Conservation (phyloP, 2,797 vertebrate species). For the Platalea minor region DNA sequence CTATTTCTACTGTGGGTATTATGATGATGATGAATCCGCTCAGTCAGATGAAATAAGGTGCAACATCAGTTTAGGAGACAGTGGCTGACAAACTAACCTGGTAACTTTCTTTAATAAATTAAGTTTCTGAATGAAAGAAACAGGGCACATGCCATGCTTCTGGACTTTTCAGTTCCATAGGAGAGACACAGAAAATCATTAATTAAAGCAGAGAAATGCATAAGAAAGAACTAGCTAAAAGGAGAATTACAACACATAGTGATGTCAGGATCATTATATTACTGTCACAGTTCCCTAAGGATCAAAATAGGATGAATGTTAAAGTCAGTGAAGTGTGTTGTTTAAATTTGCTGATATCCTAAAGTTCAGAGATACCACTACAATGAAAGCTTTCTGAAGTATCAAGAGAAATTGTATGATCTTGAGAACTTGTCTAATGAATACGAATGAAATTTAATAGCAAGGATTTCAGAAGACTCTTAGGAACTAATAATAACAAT, state of each 20-base stretch:
- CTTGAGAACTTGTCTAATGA: neutral
- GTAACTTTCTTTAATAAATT: neutral
- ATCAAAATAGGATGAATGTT: neutral
- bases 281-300: neutral
- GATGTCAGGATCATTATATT: neutral
- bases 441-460: neutral
- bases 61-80: neutral
- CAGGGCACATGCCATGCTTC: neutral
- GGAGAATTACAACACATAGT: neutral
- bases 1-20: neutral
- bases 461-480: neutral
- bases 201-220: neutral
- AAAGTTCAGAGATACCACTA: neutral
- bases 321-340: neutral
- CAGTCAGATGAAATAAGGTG: neutral
- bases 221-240: neutral
- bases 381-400: neutral
- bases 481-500: neutral
- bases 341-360: neutral
- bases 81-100: neutral
- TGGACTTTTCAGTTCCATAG: neutral
- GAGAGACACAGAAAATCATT: neutral
- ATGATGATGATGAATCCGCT: neutral
- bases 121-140: neutral
- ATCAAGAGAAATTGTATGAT: neutral